These are phyloP conservation scores for Drosophila vallismaia DNA, from an alignment of 2,888 invertebrate species.

Conservation along the genomic window DNA sequence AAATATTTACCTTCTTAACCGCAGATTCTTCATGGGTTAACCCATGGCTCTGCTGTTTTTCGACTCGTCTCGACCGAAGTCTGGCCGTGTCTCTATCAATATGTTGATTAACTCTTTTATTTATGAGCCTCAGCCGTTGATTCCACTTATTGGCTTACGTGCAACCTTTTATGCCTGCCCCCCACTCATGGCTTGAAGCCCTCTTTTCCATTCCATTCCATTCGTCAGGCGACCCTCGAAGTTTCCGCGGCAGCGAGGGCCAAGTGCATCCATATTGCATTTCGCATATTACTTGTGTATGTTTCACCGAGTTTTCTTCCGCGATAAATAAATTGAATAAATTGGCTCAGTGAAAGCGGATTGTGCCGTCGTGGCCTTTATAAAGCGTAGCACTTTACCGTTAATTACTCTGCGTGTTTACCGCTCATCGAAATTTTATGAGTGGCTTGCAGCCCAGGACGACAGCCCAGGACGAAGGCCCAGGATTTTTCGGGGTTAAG, in stretches of 20 bases:
- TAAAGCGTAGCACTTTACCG: conserved; percentile 69
- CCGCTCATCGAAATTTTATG: conserved; percentile 77
- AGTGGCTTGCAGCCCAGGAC: conserved; percentile 42
- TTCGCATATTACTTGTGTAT: conserved; percentile 46
- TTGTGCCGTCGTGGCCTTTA: conserved; percentile 25
- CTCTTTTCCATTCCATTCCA: not conserved
- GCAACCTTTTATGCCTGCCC: conserved; percentile 12
- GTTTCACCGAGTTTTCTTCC: conserved; percentile 36
- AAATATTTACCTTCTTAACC: too few relatives aligned
- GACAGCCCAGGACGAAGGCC: not conserved
- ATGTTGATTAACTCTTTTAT: conserved; percentile 78
- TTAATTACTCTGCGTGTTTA: conserved; percentile 78
- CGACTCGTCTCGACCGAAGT: conserved; percentile 15
- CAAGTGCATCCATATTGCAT: conserved; percentile 32
- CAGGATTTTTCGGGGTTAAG: conserved; percentile 59
- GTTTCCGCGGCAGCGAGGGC: conserved; percentile 7
- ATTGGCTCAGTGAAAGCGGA: conserved; percentile 65
- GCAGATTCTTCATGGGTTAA: conserved; percentile 27
- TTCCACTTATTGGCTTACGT: conserved; percentile 69
- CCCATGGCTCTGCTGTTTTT: conserved; percentile 8
- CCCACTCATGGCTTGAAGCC: conserved; percentile 16
- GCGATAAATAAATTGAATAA: conserved; percentile 73
- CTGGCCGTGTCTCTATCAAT: conserved; percentile 58
- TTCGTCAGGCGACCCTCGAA: conserved; percentile 1
- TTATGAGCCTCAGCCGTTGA: conserved; percentile 69